Conservation (phyloP, 2,797 vertebrate species). For the Poecile montanus region DNA sequence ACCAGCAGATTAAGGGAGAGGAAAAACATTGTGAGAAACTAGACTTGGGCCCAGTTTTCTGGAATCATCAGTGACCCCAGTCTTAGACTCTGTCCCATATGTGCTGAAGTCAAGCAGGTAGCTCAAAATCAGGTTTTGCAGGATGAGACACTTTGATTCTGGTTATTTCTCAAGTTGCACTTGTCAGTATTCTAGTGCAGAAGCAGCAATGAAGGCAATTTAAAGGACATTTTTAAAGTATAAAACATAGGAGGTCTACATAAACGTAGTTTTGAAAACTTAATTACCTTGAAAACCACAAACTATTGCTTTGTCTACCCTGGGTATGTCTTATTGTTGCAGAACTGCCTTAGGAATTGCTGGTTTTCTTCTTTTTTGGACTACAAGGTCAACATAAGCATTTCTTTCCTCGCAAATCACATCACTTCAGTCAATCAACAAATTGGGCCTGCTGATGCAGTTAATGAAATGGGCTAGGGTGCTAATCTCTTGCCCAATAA, state of each 20-base stretch:
- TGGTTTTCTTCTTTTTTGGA: not conserved
- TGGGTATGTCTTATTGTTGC: not conserved
- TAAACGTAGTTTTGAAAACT: not conserved
- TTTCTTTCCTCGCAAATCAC: not conserved
- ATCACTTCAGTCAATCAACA: not conserved
- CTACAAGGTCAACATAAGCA: not conserved
- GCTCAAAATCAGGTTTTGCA: not conserved
- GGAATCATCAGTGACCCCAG: not conserved
- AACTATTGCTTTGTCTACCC: not conserved
- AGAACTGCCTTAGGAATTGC: not conserved
- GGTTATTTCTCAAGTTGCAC: not conserved
- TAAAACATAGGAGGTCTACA: not conserved
- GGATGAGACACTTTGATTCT: not conserved
- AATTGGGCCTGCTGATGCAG: not conserved
- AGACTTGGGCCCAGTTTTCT: not conserved
- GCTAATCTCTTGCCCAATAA: not conserved
- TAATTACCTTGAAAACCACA: not conserved
- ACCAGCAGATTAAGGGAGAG: not conserved
- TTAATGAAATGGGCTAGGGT: not conserved
- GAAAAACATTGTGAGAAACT: not conserved
- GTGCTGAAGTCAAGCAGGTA: not conserved
- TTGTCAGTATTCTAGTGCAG: not conserved
- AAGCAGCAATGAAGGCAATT: not conserved
- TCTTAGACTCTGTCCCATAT: not conserved
- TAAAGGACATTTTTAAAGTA: not conserved